Conservation (phyloP, 2,888 invertebrate species). For the Himalopsyche tibetana region DNA sequence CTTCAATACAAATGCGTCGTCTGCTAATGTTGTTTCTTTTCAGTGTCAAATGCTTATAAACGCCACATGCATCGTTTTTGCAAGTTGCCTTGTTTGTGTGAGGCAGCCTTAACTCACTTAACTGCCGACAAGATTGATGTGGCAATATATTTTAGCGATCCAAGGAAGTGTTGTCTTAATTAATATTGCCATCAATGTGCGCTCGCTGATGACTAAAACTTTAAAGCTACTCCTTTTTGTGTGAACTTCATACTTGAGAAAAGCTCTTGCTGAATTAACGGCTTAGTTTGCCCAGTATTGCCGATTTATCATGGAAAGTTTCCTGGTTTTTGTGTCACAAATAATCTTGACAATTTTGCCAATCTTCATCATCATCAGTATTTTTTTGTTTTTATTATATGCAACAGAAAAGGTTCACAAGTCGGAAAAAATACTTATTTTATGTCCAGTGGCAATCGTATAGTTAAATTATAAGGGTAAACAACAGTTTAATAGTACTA, state of each 20-base stretch:
- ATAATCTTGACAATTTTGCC: too few species aligned
- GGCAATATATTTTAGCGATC: conserved; percentile 37
- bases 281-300: not conserved
- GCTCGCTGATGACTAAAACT: conserved; percentile 8
- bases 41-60: not conserved
- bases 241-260: not conserved
- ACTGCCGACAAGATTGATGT: conserved; percentile 26
- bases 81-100: not conserved
- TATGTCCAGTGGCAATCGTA: too few species aligned
- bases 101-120: conserved; percentile 23
- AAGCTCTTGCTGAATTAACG: not conserved
- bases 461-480: too few species aligned
- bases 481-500: too few species aligned
- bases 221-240: not conserved
- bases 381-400: too few species aligned
- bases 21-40: too few species aligned
- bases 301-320: not conserved
- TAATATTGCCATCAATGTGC: conserved; percentile 36
- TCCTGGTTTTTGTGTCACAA: not conserved
- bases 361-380: too few species aligned
- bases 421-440: too few species aligned
- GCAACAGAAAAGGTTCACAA: too few species aligned
- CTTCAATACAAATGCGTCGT: too few species aligned
- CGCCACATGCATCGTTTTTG: not conserved
- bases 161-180: conserved; percentile 39